Evolutionary conservation across 2,113 vertebrate species (phyloP), one percentile per base, ranked within the genome.

Genomic region (Tylochromis polylepis): DNA sequence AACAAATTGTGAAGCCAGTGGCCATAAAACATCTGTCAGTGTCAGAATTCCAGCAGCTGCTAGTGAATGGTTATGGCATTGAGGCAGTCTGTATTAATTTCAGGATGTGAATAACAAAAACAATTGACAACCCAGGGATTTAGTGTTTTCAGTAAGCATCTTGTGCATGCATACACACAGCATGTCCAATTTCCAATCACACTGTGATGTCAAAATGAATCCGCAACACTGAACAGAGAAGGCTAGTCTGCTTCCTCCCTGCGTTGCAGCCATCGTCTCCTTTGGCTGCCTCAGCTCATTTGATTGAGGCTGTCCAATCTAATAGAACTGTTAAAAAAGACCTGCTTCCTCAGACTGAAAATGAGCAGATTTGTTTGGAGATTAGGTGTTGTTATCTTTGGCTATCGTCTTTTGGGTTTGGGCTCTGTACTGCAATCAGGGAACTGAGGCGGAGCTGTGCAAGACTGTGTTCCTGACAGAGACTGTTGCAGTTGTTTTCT

Each of bases 371-470:
- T 89, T 87, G 87, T 93, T 93, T 84, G 86, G 81, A 95, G 94
- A 95, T 95, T 93, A 82, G 78, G 75, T 82, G 88, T 81, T 94
- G 95, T 95, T 95, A 92, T 86, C 81, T 94, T 95, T 95, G 87
- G 92, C 88, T 36, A 83, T 87, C 27, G 38, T 77, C 31, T 79
- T 87, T 83, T 60, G 60, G 85, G 87, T 65, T 56, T 24, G 38
- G 56, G 59, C 82, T 93, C 82, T 80, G 70, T 24, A 51, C 65
- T 85, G 89, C 85, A 91, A 93, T 96, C 94, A 95, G 87, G 70
- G 89, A 86, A 78, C 59, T 20, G 82, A 82, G 89, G 51, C 14
- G 8, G 53, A 90, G 83, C 20, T 77, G 36, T 88, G 81, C 10
- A 4, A 84, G 84, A 81, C 62, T 77, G 84, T 79, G 70, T 82